Evolutionary conservation across 2,113 vertebrate species (phyloP), one percentile per base, ranked within the genome.

Genomic region (Orcinus orca): DNA sequence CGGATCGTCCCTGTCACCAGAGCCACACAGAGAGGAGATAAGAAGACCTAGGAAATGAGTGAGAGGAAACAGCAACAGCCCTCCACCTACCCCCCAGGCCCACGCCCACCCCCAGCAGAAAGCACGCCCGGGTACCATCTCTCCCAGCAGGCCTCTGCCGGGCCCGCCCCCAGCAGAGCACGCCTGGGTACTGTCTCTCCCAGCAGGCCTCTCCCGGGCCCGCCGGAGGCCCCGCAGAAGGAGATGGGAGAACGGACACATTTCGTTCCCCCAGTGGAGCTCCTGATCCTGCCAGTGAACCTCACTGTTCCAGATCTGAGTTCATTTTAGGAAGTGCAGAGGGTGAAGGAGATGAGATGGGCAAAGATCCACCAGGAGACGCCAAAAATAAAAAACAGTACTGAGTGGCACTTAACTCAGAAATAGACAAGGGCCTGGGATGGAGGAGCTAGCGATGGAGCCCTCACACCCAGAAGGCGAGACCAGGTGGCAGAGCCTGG

Each of bases 1-100:
- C 99, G 99, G 99, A 99, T 99, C 98, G 99, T 99, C 99, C 99
- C 99, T 99, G 99, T 99, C 98, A 99, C 99, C 99, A 99, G 98
- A 99, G 98, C 98, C 98, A 99, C 97, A 98, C 98, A 99, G 98
- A 99, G 98, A 97, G 97, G 97, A 98, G 97, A 98, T 98, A 98
- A 99, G 98, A 98, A 99, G 98, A 99, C 98, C 99, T 99, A 98
- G 99, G 98, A 98, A 98, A 98, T 98, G 99, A 99, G 99, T 98
- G 98, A 99, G 98, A 98, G 98, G 98, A 98, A 98, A 98, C 97
- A 97, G 97, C 98, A 98, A 98, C 99, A 96, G 98, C 98, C 99
- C 98, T 98, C 98, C 99, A 98, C 99, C 99, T 97, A 98, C 96
- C 89, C 96, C 90, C 55, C 41, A 6, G 4, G 73, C 95, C 92